Conservation (phyloP, 2,888 invertebrate genomes). For the Trachelus tabidus region DNA sequence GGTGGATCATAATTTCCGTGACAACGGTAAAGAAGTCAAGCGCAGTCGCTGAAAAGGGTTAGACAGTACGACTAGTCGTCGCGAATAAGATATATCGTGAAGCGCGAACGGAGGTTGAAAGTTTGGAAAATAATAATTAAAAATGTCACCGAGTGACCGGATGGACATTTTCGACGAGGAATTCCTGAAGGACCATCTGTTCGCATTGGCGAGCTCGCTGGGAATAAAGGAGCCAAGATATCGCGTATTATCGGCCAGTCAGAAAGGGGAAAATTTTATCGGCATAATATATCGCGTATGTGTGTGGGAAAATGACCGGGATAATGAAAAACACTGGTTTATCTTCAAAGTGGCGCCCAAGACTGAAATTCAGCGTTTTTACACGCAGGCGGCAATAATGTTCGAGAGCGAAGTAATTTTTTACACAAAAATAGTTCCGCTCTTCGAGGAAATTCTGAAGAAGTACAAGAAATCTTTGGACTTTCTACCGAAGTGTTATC, state of each 20-base stretch:
- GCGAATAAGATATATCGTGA: too few relatives aligned
- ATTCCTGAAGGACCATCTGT: background rate
- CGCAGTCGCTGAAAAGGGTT: too few relatives aligned
- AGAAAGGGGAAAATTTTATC: background rate
- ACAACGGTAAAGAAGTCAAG: too few relatives aligned
- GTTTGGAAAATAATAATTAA: fast-evolving
- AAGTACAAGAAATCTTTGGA: constrained; percentile 3
- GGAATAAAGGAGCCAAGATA: background rate
- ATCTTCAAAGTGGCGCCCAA: background rate
- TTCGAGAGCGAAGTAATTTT: constrained; percentile 35
- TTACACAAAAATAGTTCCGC: constrained; percentile 25
- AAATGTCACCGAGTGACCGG: too few relatives aligned
- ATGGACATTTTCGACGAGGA: background rate
- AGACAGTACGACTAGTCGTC: too few relatives aligned
- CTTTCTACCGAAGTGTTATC: constrained; percentile 23
- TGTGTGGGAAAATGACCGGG: background rate
- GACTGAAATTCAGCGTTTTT: background rate
- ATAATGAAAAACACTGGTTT: background rate
- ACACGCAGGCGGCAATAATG: constrained; percentile 1
- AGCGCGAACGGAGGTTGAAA: too few relatives aligned
- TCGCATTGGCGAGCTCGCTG: background rate
- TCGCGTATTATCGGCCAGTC: background rate
- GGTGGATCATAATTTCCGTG: too few relatives aligned
- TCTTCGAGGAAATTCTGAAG: constrained; percentile 23
- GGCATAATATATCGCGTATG: background rate